A percentile compares a stretch with the other conserved stretches of the same genome.
Conservation (phyloP, 1,140 invertebrate species). For the Papilio helenus region DNA sequence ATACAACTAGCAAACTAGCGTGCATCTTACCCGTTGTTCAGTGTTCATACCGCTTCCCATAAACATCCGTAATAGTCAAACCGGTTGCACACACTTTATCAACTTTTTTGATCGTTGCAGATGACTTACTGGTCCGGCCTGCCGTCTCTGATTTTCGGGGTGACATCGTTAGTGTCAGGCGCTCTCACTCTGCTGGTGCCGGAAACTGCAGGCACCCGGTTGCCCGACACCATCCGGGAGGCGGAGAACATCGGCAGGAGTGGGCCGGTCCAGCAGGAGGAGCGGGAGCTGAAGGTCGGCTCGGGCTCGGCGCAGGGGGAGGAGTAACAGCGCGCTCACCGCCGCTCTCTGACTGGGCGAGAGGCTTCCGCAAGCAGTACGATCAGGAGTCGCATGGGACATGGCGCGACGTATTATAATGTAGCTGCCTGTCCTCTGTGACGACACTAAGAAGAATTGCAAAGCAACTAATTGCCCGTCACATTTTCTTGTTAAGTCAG, state of each 20-base stretch:
- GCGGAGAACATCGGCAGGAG: slow-evolving; percentile 6
- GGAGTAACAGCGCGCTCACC: neutral
- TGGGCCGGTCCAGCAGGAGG: neutral
- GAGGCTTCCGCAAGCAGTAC: neutral
- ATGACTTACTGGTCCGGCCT: slow-evolving; percentile 70
- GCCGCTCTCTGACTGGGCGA: neutral
- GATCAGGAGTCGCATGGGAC: neutral
- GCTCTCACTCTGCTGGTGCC: slow-evolving; percentile 66
- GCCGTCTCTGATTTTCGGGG: slow-evolving; percentile 67
- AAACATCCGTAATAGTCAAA: neutral
- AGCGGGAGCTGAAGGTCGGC: neutral
- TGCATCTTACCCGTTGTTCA: neutral
- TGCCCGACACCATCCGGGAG: neutral
- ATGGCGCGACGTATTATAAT: neutral
- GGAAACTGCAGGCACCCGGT: slow-evolving; percentile 60
- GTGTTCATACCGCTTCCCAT: neutral
- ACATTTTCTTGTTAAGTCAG: no score
- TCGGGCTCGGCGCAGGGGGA: neutral
- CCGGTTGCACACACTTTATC: neutral
- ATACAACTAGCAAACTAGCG: neutral
- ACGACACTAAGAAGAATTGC: neutral
- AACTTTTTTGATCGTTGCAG: slow-evolving; percentile 47
- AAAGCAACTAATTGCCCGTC: neutral
- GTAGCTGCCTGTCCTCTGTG: neutral
- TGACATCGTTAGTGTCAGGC: slow-evolving; percentile 64